Conservation (phyloP, 2,113 vertebrate species). For the Aspidoscelis tigris region DNA sequence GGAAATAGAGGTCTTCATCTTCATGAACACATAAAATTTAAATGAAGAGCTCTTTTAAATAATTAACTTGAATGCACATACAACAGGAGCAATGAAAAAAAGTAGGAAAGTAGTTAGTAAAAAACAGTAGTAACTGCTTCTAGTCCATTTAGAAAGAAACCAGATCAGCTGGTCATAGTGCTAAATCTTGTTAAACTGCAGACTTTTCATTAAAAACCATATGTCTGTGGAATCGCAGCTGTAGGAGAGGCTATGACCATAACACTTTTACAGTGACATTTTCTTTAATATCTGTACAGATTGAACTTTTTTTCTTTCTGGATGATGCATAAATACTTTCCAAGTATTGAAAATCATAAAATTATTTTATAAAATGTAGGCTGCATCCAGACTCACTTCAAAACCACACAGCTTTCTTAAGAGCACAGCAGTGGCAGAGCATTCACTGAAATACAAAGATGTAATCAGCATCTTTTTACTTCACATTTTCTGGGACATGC, state of each 20-base stretch:
- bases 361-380: too few species aligned
- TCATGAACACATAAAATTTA: conserved; percentile 50
- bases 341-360: not conserved
- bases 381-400: too few species aligned
- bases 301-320: conserved; percentile 10
- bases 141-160: not conserved
- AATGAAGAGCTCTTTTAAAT: conserved; percentile 45
- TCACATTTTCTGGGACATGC: too few species aligned
- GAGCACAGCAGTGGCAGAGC: too few species aligned
- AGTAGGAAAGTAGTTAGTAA: conserved; percentile 23
- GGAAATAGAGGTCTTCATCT: conserved; percentile 40
- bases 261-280: not conserved
- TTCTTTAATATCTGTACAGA: not conserved
- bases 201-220: not conserved
- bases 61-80: conserved; percentile 50
- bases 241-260: not conserved
- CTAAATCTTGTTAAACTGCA: conserved; percentile 27
- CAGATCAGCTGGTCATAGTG: not conserved
- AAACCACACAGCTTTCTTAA: too few species aligned
- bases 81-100: conserved; percentile 43
- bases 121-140: conserved; percentile 32
- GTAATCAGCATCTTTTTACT: too few species aligned
- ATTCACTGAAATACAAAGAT: too few species aligned
- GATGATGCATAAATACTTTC: not conserved
- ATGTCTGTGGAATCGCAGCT: conserved; percentile 14